These are phyloP conservation scores for Nanorana parkeri DNA, from an alignment of 2,113 vertebrate species.

Conservation along the genomic window DNA sequence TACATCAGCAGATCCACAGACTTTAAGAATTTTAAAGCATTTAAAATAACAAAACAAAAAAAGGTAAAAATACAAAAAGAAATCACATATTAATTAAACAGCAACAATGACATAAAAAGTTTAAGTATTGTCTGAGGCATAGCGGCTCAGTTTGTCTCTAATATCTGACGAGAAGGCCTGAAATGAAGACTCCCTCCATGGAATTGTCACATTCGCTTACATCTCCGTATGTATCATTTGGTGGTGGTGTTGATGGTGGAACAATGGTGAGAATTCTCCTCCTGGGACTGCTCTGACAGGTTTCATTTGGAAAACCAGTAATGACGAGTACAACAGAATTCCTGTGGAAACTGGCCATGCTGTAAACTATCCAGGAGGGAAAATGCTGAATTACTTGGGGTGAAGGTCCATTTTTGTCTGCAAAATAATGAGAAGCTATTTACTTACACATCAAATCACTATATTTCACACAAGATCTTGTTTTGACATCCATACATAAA, in stretches of 20 bases:
- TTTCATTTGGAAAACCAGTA: slow-evolving; percentile 21
- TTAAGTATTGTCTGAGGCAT: slow-evolving; percentile 80
- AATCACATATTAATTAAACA: slow-evolving; percentile 83
- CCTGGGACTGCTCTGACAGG: slow-evolving; percentile 24
- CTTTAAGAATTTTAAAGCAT: slow-evolving; percentile 82
- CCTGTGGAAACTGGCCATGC: slow-evolving; percentile 32
- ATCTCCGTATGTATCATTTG: slow-evolving; percentile 5
- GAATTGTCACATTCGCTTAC: slow-evolving; percentile 71
- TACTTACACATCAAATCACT: neutral
- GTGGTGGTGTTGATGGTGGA: slow-evolving; percentile 18
- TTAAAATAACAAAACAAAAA: slow-evolving; percentile 69
- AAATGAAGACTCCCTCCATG: slow-evolving; percentile 72
- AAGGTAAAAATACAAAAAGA: slow-evolving; percentile 70
- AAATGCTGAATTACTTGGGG: slow-evolving; percentile 29
- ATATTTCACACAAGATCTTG: neutral
- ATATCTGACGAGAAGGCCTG: slow-evolving; percentile 72
- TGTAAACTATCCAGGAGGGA: slow-evolving; percentile 12
- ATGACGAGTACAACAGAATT: slow-evolving; percentile 38
- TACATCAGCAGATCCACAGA: slow-evolving; percentile 90
- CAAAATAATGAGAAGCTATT: neutral
- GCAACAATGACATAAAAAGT: slow-evolving; percentile 81
- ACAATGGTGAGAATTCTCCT: slow-evolving; percentile 23
- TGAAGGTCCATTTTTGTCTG: slow-evolving; percentile 26
- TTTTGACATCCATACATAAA: no score
- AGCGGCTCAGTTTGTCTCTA: slow-evolving; percentile 77